Evolutionary conservation across 2,113 vertebrate genomes (phyloP), one percentile per base, ranked within the genome.

Genomic region (Upupa epops): DNA sequence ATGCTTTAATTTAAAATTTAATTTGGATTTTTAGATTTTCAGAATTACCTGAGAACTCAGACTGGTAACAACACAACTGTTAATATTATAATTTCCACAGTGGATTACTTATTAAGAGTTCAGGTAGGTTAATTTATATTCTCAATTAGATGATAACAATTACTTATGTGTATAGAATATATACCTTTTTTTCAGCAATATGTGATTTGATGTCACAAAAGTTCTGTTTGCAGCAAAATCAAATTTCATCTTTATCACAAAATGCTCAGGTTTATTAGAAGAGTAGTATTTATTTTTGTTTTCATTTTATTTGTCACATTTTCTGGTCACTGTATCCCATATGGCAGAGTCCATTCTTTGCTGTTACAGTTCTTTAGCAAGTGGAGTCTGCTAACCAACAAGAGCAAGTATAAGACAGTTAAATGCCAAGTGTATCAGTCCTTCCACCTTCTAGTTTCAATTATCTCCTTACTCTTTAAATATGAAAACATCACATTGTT

Each of bases 11-110:
- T n/a, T 55, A 42, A 87, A 54, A 3, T 90, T 60, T 80, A 89
- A 32, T 73, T 94, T 92, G 29, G 37, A 51, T 79, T 93, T 82
- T 31, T 95, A 99, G 99, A 99, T 97, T 99, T 99, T 96, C 99
- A 99, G 94, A 99, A 99, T 97, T 99, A 99, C 86, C 96, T 99
- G 95, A 98, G 99, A 96, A 99, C 99, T 34, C 99, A 99, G 96
- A 99, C 98, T 6, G 99, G 99, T 83, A 99, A 99, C 96, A 99
- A 99, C 90, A 99, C 98, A 7, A 99, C 99, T 5, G 99, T 99
- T 49, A 99, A 99, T 96, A 98, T 99, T 88, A 99, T 99, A 17
- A 99, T 99, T 96, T 99, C 99, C 4, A 99, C 99, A 7, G 99
- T 99, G 56, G 99, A 99, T 97, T 99, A 99, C 92, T 98, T 99